phyloP scores from a whole-genome alignment of 2,888 invertebrate genomes.

The Phlogophora meticulosa region DNA sequence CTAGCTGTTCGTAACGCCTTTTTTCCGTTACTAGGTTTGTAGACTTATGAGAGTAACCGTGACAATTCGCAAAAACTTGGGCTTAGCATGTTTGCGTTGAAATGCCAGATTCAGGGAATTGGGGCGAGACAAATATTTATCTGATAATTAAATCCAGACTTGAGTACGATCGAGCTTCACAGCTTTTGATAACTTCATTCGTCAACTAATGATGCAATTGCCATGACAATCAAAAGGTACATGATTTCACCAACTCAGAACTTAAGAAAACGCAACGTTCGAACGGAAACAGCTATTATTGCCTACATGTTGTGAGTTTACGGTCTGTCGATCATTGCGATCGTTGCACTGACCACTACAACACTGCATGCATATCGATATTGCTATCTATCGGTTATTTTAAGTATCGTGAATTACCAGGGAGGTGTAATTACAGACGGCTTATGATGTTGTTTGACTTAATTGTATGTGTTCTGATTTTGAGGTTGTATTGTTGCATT shows the following conservation, averaged over 20 bases:
- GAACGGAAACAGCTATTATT: slow-evolving; percentile 77
- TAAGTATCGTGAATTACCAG: slow-evolving; percentile 40
- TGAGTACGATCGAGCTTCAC: background rate
- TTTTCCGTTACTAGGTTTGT: slow-evolving; percentile 30
- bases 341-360: slow-evolving; percentile 73
- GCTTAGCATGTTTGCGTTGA: background rate
- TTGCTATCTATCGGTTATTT: slow-evolving; percentile 46
- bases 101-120: background rate
- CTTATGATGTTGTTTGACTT: slow-evolving; percentile 36
- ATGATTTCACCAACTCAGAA: slow-evolving; percentile 50
- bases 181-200: background rate
- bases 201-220: slow-evolving; percentile 7
- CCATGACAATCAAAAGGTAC: slow-evolving; percentile 18
- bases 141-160: background rate
- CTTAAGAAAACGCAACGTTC: slow-evolving; percentile 65
- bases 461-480: slow-evolving; percentile 46
- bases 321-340: slow-evolving; percentile 78
- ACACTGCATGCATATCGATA: slow-evolving; percentile 56
- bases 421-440: slow-evolving; percentile 34
- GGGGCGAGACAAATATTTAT: background rate
- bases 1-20: slow-evolving; percentile 8
- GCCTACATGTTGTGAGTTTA: slow-evolving; percentile 72
- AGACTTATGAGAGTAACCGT: slow-evolving; percentile 15
- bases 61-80: slow-evolving; percentile 8
- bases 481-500: slow-evolving; percentile 42